Conservation (phyloP, 2,797 vertebrate genomes). For the Acestrorhynchus altus region DNA sequence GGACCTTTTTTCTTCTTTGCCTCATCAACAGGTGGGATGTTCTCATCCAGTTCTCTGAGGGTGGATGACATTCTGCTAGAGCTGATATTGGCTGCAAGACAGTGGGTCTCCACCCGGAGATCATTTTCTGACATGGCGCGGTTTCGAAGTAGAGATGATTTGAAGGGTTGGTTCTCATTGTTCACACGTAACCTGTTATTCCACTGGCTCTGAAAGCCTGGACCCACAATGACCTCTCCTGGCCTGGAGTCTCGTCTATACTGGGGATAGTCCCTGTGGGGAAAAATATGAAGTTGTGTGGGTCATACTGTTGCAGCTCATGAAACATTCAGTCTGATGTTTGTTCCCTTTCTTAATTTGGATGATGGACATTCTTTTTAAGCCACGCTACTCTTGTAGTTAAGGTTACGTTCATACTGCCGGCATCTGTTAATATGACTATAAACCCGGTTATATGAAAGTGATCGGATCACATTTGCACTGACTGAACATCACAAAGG, state of each 20-base stretch:
- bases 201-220: constrained; percentile 50
- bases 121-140: constrained; percentile 92
- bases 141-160: constrained; percentile 69
- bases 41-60: constrained; percentile 67
- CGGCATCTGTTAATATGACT: too few species aligned
- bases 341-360: too few species aligned
- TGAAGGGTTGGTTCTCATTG: not conserved
- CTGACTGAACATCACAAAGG: too few species aligned
- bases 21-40: constrained; percentile 53
- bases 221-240: constrained; percentile 49
- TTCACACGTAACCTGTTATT: constrained; percentile 24
- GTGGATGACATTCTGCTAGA: constrained; percentile 49
- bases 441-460: too few species aligned
- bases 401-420: too few species aligned
- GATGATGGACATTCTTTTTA: too few species aligned
- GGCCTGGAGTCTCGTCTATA: constrained; percentile 66
- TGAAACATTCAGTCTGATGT: not conserved
- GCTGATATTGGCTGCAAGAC: constrained; percentile 25
- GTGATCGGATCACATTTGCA: too few species aligned
- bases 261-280: constrained; percentile 70
- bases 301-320: not conserved
- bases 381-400: not conserved
- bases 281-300: not conserved
- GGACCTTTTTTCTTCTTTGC: constrained; percentile 80
- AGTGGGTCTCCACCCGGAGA: constrained; percentile 77